A percentile compares a stretch with the other conserved stretches of the same genome.
These are phyloP conservation scores for Ovibos moschatus DNA, from an alignment of 2,113 vertebrate genomes.

Conservation along the genomic window DNA sequence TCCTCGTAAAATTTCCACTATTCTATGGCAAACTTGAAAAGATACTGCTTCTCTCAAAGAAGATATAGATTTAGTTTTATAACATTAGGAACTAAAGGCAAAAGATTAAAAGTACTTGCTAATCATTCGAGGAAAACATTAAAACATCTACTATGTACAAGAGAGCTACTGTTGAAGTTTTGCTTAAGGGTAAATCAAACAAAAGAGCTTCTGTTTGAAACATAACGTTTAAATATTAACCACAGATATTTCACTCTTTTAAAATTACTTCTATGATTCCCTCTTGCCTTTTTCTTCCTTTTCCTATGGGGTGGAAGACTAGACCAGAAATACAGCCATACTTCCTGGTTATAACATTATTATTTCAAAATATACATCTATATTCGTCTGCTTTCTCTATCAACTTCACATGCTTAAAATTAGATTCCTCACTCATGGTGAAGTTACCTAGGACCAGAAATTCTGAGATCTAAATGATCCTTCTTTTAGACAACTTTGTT, in stretches of 20 bases:
- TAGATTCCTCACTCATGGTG: background rate
- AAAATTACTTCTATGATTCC: background rate
- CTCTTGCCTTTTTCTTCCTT: background rate
- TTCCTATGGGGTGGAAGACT: background rate
- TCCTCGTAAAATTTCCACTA: background rate
- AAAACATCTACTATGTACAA: background rate
- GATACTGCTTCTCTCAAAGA: background rate
- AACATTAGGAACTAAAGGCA: background rate
- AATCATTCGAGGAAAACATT: slow-evolving; percentile 6
- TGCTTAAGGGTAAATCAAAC: slow-evolving; percentile 36
- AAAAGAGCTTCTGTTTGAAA: slow-evolving; percentile 23
- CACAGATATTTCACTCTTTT: slow-evolving; percentile 40
- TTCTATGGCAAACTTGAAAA: background rate
- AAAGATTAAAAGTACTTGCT: slow-evolving; percentile 11
- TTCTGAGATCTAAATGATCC: slow-evolving; percentile 22
- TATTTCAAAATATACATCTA: background rate
- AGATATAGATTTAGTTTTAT: background rate
- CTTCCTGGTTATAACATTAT: background rate
- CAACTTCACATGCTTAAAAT: background rate
- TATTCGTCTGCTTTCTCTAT: background rate
- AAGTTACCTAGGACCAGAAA: background rate
- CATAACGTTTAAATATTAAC: slow-evolving; percentile 32
- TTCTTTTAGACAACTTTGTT: slow-evolving; percentile 1
- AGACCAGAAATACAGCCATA: background rate
- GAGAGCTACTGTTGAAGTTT: background rate